Evolutionary conservation across 1,140 invertebrate genomes (phyloP).

Genomic region (Sycophaga agraensis): DNA sequence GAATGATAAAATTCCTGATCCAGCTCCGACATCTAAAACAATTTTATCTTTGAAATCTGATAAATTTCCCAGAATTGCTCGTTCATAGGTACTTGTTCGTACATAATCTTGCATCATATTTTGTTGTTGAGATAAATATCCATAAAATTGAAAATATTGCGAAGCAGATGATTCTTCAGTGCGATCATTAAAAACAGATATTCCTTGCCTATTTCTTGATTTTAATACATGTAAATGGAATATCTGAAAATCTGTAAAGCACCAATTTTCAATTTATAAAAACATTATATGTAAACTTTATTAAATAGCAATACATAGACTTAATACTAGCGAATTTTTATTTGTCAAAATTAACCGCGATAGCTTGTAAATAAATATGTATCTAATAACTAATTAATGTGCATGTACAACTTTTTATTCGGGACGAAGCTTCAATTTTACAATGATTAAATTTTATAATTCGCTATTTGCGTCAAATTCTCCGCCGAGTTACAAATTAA

Average conservation of each 20-base stretch:
- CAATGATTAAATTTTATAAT: too few relatives aligned
- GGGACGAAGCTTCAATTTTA: too few relatives aligned
- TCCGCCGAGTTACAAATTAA: too few relatives aligned
- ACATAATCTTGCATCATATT: constrained; percentile 99
- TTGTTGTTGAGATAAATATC: constrained; percentile 98
- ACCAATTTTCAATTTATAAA: neutral
- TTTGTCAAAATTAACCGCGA: too few relatives aligned
- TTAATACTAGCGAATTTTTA: too few relatives aligned
- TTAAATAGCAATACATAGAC: too few relatives aligned
- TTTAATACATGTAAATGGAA: constrained; percentile 79
- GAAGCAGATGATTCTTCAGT: constrained; percentile 96
- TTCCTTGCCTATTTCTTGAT: constrained; percentile 74
- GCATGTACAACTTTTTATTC: too few relatives aligned
- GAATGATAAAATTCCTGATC: constrained; percentile 96
- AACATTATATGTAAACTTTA: too few relatives aligned
- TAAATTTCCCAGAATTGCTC: constrained; percentile 91
- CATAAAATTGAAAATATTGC: constrained; percentile 99
- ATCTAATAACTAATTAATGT: too few relatives aligned
- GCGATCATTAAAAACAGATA: constrained; percentile 90
- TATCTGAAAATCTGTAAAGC: constrained; percentile 66
- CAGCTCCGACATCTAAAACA: constrained; percentile 95
- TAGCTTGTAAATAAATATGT: too few relatives aligned
- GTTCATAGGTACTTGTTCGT: constrained; percentile 96
- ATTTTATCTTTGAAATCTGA: constrained; percentile 92
- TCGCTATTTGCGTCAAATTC: too few relatives aligned